Evolutionary conservation across 2,888 invertebrate genomes (phyloP), one percentile per base, ranked within the genome.

Genomic region (Eudemis profundana): DNA sequence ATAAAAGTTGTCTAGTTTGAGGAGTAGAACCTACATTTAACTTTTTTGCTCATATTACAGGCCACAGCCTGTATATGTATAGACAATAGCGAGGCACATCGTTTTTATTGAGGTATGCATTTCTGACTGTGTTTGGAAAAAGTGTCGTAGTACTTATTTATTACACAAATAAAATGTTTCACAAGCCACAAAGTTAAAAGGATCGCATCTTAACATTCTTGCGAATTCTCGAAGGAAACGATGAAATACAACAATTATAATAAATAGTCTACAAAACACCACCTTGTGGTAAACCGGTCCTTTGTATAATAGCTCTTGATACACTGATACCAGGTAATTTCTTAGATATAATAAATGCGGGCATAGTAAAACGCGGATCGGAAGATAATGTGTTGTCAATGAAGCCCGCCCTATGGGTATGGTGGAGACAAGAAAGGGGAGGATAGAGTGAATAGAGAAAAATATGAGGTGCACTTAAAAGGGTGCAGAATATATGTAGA

Each of bases 331-430:
- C 10, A 38, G 17, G 61, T 53, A 40, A 67, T 51, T 64, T 65
- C 68, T 68, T 61, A 60, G 63, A 69, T 57, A 61, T 64, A 71
- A 70, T 78, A 82, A 79, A 82, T 74, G 78, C 73, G 78, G 73
- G 76, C 67, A 78, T 78, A 81, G 83, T 84, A 79, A 84, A 84
- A 81, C 78, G 81, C 78, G 80, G 76, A 79, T 76, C 75, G 72
- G 71, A 73, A 79, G 84, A 86, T 87, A 84, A 87, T 87, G 86
- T 82, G 78, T 81, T 81, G 83, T 85, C 85, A 78, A 81, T 82
- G 83, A 75, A 73, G 74, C 73, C 75, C 77, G 76, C 67, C 65
- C 62, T 53, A 23, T 57, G 67, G 70, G 69, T 62, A 69, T 67
- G 68, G 67, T 56, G 66, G 63, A 69, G 53, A 66, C 50, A 60